These are phyloP conservation scores for Dynastes grantii DNA, from an alignment of 2,888 invertebrate genomes.

Conservation along the genomic window DNA sequence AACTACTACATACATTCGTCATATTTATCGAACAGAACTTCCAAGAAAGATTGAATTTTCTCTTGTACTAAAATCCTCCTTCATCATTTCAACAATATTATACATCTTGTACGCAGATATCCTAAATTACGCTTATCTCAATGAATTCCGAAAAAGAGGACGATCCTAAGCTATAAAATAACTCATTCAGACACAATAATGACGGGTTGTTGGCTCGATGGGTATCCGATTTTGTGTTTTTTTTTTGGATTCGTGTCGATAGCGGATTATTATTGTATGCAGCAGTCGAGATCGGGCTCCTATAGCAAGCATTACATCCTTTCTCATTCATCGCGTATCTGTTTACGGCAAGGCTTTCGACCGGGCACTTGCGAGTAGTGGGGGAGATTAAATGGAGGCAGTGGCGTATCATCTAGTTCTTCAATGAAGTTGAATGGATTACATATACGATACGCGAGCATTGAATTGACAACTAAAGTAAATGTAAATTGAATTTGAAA, in stretches of 20 bases:
- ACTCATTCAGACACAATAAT: conserved; percentile 10
- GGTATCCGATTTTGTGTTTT: background rate
- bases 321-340: conserved; percentile 45
- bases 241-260: conserved; percentile 20
- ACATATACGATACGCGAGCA: background rate
- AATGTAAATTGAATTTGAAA: background rate
- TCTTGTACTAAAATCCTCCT: background rate
- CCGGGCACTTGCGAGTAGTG: conserved; percentile 28
- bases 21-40: too few species aligned
- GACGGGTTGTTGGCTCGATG: conserved; percentile 17
- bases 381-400: conserved; percentile 38
- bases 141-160: background rate
- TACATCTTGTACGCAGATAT: background rate
- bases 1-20: too few species aligned
- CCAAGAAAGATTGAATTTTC: too few species aligned
- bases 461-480: background rate
- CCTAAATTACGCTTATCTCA: conserved; percentile 10
- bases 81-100: background rate
- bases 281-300: background rate
- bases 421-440: background rate
- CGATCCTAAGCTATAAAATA: background rate
- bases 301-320: conserved; percentile 23
- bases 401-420: conserved; percentile 23
- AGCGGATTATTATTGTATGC: conserved; percentile 32
- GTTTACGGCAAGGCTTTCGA: conserved; percentile 36